phyloP scores from a whole-genome alignment of 2,113 vertebrate species.

The Macrotis lagotis region DNA sequence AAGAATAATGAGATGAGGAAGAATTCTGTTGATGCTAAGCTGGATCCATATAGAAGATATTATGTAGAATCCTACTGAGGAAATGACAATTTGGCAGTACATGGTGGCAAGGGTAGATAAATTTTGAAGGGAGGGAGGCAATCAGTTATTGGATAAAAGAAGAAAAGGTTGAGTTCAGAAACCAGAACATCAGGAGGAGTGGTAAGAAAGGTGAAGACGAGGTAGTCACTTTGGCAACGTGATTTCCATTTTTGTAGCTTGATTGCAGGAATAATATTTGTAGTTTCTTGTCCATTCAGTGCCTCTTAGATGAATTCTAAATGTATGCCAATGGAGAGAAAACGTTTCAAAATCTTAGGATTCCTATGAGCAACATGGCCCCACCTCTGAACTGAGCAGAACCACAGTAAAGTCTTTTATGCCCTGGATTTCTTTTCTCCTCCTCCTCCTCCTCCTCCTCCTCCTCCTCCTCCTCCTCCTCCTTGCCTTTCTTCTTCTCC shows the following conservation, averaged over 20 bases:
- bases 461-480: too few species aligned
- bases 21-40: neutral
- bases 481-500: too few species aligned
- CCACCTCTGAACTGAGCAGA: too few species aligned
- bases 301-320: neutral
- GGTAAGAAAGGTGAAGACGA: neutral
- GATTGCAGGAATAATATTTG: neutral
- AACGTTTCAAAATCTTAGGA: neutral
- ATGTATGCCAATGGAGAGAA: neutral
- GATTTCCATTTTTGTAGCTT: neutral
- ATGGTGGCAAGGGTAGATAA: too few species aligned
- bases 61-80: neutral
- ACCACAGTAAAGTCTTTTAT: too few species aligned
- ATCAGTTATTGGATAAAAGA: too few species aligned
- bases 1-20: neutral
- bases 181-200: neutral
- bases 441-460: too few species aligned
- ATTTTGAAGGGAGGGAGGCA: too few species aligned
- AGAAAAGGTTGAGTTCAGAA: neutral
- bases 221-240: neutral
- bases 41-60: neutral
- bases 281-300: neutral
- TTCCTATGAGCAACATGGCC: too few species aligned
- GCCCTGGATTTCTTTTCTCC: too few species aligned
- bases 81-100: neutral